Evolutionary conservation across 2,113 vertebrate genomes (phyloP).

Genomic region (Opisthocomus hoazin): DNA sequence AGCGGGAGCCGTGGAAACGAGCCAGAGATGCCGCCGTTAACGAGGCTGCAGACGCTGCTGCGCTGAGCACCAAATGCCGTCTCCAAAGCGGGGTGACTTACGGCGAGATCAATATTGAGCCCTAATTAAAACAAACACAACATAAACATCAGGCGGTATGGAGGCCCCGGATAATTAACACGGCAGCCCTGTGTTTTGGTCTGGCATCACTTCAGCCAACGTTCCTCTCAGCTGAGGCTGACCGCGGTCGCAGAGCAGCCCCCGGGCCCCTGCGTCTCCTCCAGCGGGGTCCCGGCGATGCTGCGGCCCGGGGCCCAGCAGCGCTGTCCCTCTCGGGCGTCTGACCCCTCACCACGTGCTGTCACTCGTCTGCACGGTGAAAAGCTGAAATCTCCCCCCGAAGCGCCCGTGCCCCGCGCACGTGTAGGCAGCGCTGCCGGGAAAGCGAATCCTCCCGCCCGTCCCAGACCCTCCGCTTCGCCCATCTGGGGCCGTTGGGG

Average conservation of each 20-base stretch:
- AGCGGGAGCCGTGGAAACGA: neutral
- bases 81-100: neutral
- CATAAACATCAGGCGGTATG: accelerated
- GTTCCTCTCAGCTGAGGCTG: neutral
- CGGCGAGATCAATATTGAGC: neutral
- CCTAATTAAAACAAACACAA: conserved; percentile 21
- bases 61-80: neutral
- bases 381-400: accelerated
- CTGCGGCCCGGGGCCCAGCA: neutral
- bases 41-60: neutral
- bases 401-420: neutral
- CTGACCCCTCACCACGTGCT: accelerated
- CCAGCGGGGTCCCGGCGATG: neutral
- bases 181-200: neutral
- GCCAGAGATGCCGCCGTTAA: neutral
- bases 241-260: neutral
- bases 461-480: accelerated
- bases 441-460: accelerated
- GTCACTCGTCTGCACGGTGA: neutral
- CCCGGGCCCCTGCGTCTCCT: neutral
- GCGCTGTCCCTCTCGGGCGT: accelerated
- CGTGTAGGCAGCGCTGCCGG: accelerated
- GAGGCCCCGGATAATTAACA: neutral
- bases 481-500: neutral
- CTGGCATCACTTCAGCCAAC: neutral